Base-by-base conservation (phyloP, 2,797 vertebrate species). In the Rhinichthys osculus region DNA sequence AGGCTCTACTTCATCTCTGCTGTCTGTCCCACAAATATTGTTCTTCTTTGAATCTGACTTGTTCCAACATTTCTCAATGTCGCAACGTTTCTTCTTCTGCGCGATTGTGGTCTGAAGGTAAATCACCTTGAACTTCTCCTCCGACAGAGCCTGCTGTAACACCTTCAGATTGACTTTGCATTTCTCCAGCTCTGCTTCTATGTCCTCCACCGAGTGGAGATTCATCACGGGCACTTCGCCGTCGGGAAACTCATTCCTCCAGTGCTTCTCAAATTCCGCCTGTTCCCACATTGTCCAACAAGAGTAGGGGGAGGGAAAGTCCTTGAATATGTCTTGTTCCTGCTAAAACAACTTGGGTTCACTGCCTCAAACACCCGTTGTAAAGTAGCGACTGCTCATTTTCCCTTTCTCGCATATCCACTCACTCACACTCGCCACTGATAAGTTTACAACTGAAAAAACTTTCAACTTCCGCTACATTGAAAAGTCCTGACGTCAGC, bases 81-180 rank as follows among this genome's bases (percentile, higher is more conserved):
- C 92, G 83, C 19, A 89, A 57, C 67, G 54, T 5, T 86, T 92
- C 91, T 88, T 94, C 79, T 92, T 94, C 6, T 92, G 93, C 8
- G 94, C 90, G 90, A 98, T 83, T 86, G 95, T 96, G 88, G 96
- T 95, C 95, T 98, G 94, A 94, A 98, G 95, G 95, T 98, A 98
- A 11, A 93, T 93, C 92, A 97, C 96, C 95, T 98, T 98, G 93
- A 98, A 98, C 87, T 96, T 97, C 95, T 99, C 97, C 95, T 97
- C 95, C 0, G 95, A 95, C 90, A 98, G 93, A 80, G 95, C 95
- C 88, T 96, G 96, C 95, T 98, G 97, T 66, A 98, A 94, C 87
- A 71, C 88, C 91, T 95, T 96, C 89, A 98, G 94, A 57, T 95
- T 95, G 82, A 91, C 78, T 90, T 96, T 96, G 84, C 96, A 95